Base-by-base conservation (phyloP, 1,140 invertebrate species). In the Trichonephila inaurata region DNA sequence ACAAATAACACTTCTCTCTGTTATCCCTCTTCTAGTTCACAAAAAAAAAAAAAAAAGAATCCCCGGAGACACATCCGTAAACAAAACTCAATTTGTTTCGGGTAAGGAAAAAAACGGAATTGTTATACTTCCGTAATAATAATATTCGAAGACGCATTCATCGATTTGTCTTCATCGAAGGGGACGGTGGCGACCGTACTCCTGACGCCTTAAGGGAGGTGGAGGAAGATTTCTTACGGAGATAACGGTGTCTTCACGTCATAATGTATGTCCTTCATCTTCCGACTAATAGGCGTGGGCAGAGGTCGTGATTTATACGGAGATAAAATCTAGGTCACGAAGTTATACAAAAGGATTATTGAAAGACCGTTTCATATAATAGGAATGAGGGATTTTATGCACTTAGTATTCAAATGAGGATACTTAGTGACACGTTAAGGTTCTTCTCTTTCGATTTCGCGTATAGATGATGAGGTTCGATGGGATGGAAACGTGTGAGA, bases 311-410 rank as follows among this genome's bases (percentile, higher is more conserved):
- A 88, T 88, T 44, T 88, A 88, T 64, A 64, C 28, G 62, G 19
- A 40, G 86, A 88, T 88, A 64, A 88, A 64, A 88, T 88, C 86
- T 88, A 64, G 86, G 86, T 88, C 86, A 88, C 61, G 62, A 14
- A 64, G n/a, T 85, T 61, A 64, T 88, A 88, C 86, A 88, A 88
- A 88, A 88, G 86, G 62, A 58, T 88, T 64, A 88, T 88, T 88
- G 60, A 88, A 88, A 88, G 62, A 88, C 33, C 19, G 51, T 64
- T 88, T 88, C 83, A 60, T 85, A 85, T 60, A 58, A 61, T 51
- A 21, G 83, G 58, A 60, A 24, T 85, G 18, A 83, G 51, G 83
- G 33, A 58, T 51, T 24, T 60, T 58, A 60, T 21, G 21, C 44
- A 6, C 18, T 60, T 85, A 61, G n/a, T 24, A 28, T 60, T 18